phyloP scores from a whole-genome alignment of 2,888 invertebrate species.

The Synergus gifuensis region DNA sequence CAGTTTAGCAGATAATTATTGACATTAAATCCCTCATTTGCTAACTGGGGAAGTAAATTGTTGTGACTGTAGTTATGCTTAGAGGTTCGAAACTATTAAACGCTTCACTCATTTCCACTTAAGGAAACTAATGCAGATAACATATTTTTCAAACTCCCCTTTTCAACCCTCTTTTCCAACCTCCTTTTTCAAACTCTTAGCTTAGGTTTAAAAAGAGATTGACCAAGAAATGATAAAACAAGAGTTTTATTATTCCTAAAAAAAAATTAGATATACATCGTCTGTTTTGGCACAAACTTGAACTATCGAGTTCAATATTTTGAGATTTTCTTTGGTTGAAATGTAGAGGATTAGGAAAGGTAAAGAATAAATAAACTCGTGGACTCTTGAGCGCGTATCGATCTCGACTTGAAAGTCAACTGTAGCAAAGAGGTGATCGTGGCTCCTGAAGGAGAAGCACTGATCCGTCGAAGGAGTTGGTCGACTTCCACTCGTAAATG shows the following conservation, averaged over 20 bases:
- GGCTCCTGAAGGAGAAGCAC: slow-evolving; percentile 51
- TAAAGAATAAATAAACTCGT: slow-evolving; percentile 49
- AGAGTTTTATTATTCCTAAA: no score
- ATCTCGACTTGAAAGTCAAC: slow-evolving; percentile 47
- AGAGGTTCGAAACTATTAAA: slow-evolving; percentile 46
- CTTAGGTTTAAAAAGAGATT: no score
- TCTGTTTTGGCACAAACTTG: neutral
- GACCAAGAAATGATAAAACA: no score
- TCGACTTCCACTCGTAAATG: slow-evolving; percentile 56
- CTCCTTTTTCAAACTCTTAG: no score
- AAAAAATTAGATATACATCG: neutral
- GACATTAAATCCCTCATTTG: slow-evolving; percentile 46
- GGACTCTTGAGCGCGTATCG: slow-evolving; percentile 45
- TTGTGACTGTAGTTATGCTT: slow-evolving; percentile 48
- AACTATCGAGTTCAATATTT: neutral
- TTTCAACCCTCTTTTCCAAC: no score
- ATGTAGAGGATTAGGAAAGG: slow-evolving; percentile 3
- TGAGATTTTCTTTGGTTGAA: neutral
- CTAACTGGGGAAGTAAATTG: slow-evolving; percentile 48
- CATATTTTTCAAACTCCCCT: no score
- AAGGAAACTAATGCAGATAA: neutral
- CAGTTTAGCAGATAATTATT: slow-evolving; percentile 36
- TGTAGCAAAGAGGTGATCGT: slow-evolving; percentile 49
- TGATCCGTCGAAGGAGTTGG: slow-evolving; percentile 55
- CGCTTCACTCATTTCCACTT: slow-evolving; percentile 31